A percentile compares a stretch with the other conserved stretches of the same genome.
phyloP scores from a whole-genome alignment of 2,888 invertebrate species.

The Pristionchus exspectatus region DNA sequence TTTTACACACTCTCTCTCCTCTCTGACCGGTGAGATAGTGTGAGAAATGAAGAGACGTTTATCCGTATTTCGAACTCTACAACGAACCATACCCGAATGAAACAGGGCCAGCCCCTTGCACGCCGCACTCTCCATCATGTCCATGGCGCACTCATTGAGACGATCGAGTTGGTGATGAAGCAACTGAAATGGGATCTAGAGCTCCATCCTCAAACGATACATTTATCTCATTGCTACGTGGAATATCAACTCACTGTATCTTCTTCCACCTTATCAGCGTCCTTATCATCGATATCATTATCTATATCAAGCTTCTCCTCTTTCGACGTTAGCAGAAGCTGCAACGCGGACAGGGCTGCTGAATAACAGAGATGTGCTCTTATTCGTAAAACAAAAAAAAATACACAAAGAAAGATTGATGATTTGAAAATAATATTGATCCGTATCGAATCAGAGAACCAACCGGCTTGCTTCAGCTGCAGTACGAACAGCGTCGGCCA shows the following conservation, averaged over 20 bases:
- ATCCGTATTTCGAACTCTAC: too few species aligned
- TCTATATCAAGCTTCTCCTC: not conserved
- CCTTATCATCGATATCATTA: not conserved
- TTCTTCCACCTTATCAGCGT: not conserved
- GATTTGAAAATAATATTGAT: not conserved
- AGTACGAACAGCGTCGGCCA: constrained; percentile 37
- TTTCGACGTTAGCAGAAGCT: not conserved
- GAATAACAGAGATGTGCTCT: not conserved
- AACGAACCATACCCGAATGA: not conserved
- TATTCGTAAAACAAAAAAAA: too few species aligned
- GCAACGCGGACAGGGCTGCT: not conserved
- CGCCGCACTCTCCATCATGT: constrained; percentile 19
- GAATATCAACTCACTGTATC: not conserved
- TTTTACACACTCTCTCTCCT: too few species aligned
- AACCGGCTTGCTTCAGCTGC: constrained; percentile 7
- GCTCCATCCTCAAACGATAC: not conserved
- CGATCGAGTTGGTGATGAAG: not conserved
- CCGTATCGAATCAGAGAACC: not conserved
- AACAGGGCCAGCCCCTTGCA: constrained; percentile 29
- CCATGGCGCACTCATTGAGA: not conserved
- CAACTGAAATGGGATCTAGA: not conserved
- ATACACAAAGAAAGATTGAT: too few species aligned
- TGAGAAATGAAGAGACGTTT: too few species aligned
- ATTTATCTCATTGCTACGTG: not conserved
- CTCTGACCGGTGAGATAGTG: too few species aligned